phyloP scores from a whole-genome alignment of 2,113 vertebrate species.

The Oryzias curvinotus region DNA sequence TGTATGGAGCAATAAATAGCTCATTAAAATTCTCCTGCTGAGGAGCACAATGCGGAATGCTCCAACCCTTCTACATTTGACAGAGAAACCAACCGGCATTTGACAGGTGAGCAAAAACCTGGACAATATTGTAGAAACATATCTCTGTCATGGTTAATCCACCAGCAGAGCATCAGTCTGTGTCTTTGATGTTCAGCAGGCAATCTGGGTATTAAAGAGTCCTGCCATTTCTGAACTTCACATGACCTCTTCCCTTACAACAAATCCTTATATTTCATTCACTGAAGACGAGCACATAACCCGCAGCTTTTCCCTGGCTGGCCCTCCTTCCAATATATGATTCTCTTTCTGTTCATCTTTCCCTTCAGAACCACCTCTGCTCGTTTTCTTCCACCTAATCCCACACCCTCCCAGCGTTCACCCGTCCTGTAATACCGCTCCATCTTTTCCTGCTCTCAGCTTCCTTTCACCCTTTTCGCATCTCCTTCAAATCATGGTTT shows the following conservation, averaged over 20 bases:
- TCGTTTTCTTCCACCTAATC: slow-evolving; percentile 18
- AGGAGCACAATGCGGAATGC: not conserved
- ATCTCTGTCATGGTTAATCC: slow-evolving; percentile 4
- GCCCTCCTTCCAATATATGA: not conserved
- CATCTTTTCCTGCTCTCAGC: not conserved
- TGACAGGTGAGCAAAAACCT: not conserved
- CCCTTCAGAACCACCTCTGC: slow-evolving; percentile 11
- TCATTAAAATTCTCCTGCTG: not conserved
- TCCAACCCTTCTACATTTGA: not conserved
- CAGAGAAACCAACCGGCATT: not conserved
- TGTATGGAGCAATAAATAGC: slow-evolving; percentile 1
- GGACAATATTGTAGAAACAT: not conserved
- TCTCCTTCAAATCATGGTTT: slow-evolving; percentile 56
- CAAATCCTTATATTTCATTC: slow-evolving; percentile 46
- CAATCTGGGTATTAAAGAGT: slow-evolving; percentile 25
- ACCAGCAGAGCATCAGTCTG: slow-evolving; percentile 19
- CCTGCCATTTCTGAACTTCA: slow-evolving; percentile 55
- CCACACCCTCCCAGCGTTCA: slow-evolving; percentile 6
- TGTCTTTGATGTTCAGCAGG: slow-evolving; percentile 30
- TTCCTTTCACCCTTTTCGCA: slow-evolving; percentile 2
- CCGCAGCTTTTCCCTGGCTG: slow-evolving; percentile 5
- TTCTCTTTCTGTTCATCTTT: slow-evolving; percentile 21
- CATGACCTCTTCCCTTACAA: slow-evolving; percentile 48
- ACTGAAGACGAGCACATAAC: slow-evolving; percentile 30
- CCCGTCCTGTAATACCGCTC: slow-evolving; percentile 2